phyloP scores from a whole-genome alignment of 2,113 vertebrate genomes.

The Ophthalmolycus amberensis region DNA sequence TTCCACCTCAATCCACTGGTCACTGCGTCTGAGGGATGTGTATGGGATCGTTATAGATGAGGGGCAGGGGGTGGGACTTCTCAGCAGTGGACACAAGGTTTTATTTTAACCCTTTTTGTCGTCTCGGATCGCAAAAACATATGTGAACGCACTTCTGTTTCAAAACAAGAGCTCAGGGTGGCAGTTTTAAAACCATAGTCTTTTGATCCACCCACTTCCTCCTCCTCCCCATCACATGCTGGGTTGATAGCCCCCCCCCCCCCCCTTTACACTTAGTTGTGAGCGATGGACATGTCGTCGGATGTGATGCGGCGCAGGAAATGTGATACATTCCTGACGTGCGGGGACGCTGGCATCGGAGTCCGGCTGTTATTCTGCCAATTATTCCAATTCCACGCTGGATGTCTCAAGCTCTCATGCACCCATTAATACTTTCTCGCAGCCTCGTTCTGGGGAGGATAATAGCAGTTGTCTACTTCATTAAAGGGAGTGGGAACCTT shows the following conservation, averaged over 20 bases:
- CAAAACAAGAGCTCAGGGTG: neutral
- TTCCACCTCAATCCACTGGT: constrained; percentile 30
- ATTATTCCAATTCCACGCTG: constrained; percentile 62
- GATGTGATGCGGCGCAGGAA: constrained; percentile 55
- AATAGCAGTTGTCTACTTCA: constrained; percentile 62
- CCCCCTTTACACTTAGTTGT: constrained; percentile 3
- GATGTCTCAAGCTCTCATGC: constrained; percentile 38
- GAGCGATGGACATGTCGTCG: constrained; percentile 36
- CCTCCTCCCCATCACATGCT: neutral
- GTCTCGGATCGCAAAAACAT: neutral
- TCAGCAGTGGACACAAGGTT: neutral
- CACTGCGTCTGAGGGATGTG: constrained; percentile 15
- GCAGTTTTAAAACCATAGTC: constrained; percentile 6
- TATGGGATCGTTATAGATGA: constrained; percentile 10
- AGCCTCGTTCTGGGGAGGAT: constrained; percentile 36
- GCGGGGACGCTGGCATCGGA: constrained; percentile 21
- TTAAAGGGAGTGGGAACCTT: constrained; percentile 46
- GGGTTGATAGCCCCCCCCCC: neutral
- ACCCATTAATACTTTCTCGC: constrained; percentile 28
- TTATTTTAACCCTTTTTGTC: neutral
- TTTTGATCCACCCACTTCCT: constrained; percentile 21
- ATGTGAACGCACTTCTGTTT: neutral
- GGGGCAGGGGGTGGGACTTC: neutral
- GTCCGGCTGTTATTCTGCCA: constrained; percentile 70
- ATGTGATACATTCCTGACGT: constrained; percentile 47